Conservation (phyloP, 2,888 invertebrate species). For the Trilocha varians region DNA sequence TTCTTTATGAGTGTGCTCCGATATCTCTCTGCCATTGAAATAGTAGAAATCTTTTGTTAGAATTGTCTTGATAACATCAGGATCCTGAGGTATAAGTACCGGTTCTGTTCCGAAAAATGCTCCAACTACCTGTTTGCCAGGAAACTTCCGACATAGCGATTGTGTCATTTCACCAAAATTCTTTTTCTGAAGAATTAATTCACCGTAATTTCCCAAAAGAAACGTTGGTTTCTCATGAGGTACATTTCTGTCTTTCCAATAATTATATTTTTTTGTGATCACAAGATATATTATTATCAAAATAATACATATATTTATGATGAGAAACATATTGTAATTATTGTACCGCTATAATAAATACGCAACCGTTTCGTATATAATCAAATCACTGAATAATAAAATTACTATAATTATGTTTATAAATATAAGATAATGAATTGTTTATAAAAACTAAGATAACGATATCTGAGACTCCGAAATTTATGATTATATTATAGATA, state of each 20-base stretch:
- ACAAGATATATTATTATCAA: slow-evolving; percentile 4
- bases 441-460: background rate
- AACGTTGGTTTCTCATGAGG: slow-evolving; percentile 10
- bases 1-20: slow-evolving; percentile 10
- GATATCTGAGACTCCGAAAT: no score
- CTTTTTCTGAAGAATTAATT: slow-evolving; percentile 10
- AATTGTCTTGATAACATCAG: slow-evolving; percentile 15
- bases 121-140: slow-evolving; percentile 15
- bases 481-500: no score
- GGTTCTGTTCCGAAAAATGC: slow-evolving; percentile 19
- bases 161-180: slow-evolving; percentile 8
- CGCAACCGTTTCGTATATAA: background rate
- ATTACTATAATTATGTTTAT: background rate
- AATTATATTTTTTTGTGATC: slow-evolving; percentile 10
- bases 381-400: background rate
- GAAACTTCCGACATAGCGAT: slow-evolving; percentile 14
- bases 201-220: slow-evolving; percentile 14
- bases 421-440: background rate
- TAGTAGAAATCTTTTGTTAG: slow-evolving; percentile 19
- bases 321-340: background rate
- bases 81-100: slow-evolving; percentile 16
- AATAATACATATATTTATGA: background rate
- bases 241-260: slow-evolving; percentile 16
- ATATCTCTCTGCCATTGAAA: slow-evolving; percentile 17
- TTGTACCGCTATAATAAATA: background rate